Conservation (phyloP, 2,797 vertebrate species). For the Leptoclinus maculatus region DNA sequence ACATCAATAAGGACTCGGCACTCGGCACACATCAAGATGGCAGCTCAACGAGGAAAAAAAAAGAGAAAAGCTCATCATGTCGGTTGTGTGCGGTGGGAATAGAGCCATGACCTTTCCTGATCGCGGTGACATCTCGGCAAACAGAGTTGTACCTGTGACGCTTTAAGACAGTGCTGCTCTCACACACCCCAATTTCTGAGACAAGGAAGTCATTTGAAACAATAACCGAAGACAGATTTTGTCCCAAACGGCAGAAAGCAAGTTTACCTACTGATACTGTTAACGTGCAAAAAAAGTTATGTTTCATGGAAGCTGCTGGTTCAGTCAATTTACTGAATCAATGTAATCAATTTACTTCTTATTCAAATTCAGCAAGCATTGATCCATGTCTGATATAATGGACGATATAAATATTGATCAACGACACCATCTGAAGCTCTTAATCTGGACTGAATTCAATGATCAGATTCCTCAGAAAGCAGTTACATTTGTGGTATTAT, state of each 20-base stretch:
- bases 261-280: conserved; percentile 22
- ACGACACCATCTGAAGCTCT: conserved; percentile 28
- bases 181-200: conserved; percentile 19
- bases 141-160: conserved; percentile 32
- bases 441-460: conserved; percentile 21
- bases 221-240: conserved; percentile 27
- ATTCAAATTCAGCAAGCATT: conserved; percentile 51
- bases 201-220: conserved; percentile 33
- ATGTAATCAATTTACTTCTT: conserved; percentile 40
- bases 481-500: neutral
- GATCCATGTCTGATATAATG: conserved; percentile 41
- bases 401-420: conserved; percentile 53
- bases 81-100: conserved; percentile 43
- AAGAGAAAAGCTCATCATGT: conserved; percentile 46
- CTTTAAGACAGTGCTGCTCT: conserved; percentile 29
- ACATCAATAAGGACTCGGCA: conserved; percentile 58
- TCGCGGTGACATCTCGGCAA: conserved; percentile 42
- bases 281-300: neutral
- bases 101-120: conserved; percentile 54
- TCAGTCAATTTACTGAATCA: conserved; percentile 47
- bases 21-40: conserved; percentile 64
- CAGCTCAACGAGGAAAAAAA: conserved; percentile 37
- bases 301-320: conserved; percentile 32
- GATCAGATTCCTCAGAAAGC: conserved; percentile 17
- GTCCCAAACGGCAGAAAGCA: neutral